Evolutionary conservation across 2,888 invertebrate genomes (phyloP), one percentile per base, ranked within the genome.

Genomic region (Polydrusus pterygomalis): DNA sequence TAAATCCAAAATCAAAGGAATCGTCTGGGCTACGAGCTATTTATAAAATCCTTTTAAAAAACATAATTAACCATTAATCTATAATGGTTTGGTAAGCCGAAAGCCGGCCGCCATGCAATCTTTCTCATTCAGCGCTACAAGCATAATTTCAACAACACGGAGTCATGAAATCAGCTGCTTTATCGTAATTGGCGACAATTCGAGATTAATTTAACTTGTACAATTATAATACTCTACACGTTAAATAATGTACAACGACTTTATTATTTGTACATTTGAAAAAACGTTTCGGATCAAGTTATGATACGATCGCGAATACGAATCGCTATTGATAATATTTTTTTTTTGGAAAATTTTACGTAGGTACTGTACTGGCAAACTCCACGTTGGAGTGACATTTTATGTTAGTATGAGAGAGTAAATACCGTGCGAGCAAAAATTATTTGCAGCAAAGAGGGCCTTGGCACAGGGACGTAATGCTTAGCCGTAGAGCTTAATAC

Each of bases 101-200:
- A n/a, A n/a, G n/a, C n/a, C n/a, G n/a, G 17, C 58, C 40, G 58
- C 40, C 38, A 38, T 60, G 17, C 58, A 60, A 60, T 60, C 58
- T 9, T 38, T 60, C 17, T 34, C 18, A 60, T 30, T 60, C 18
- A 9, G 38, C 38, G 58, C n/a, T 56, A 34, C n/a, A n/a, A 30
- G 13, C 54, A 8, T 51, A 1, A 25, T n/a, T 13, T 54, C n/a
- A 5, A 34, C 34, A 11, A 60, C 17, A 38, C 58, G 58, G 58
- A 60, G 38, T 38, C 58, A 17, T 58, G 17, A 38, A 58, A 58
- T 58, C 11, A 54, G 54, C 51, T 51, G 18, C 30, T 54, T 54
- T 30, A n/a, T 54, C 11, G 58, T 17, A 60, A 18, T 15, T 17
- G 58, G 58, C 56, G 34, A 34, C 38, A 38, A 10, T 60, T 54